These are phyloP conservation scores for Apodemia duryi DNA, from an alignment of 2,888 invertebrate species.

Conservation along the genomic window DNA sequence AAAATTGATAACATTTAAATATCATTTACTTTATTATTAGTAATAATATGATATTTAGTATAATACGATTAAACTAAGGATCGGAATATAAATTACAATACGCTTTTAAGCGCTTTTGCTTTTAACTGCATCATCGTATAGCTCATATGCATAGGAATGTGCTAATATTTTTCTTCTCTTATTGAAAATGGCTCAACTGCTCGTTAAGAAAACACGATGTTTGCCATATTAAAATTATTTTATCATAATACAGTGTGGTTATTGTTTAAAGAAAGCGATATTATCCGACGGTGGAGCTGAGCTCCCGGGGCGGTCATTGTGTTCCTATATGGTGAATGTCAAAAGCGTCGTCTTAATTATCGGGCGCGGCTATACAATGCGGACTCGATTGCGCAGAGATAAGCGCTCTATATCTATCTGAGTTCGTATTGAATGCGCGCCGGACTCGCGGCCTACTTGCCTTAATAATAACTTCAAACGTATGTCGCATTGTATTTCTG, in stretches of 20 bases:
- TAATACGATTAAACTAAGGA: background rate
- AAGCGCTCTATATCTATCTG: conserved; percentile 65
- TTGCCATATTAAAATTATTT: conserved; percentile 71
- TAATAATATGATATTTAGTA: background rate
- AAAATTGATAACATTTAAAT: background rate
- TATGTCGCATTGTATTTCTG: conserved; percentile 71
- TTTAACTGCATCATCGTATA: conserved; percentile 8
- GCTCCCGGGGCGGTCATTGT: conserved; percentile 77
- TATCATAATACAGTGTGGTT: conserved; percentile 71
- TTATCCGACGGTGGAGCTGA: conserved; percentile 59
- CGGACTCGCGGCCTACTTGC: conserved; percentile 47
- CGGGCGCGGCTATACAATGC: conserved; percentile 75
- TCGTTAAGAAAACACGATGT: conserved; percentile 72
- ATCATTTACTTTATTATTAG: background rate
- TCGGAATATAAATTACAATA: conserved; percentile 3
- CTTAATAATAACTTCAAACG: conserved; percentile 73
- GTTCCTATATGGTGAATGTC: conserved; percentile 79
- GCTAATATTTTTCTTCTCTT: conserved; percentile 40
- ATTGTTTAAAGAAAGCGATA: conserved; percentile 74
- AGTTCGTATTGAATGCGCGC: conserved; percentile 64
- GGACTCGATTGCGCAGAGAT: conserved; percentile 75
- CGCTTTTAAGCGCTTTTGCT: conserved; percentile 12
- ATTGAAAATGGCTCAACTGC: conserved; percentile 52
- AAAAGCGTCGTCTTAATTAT: conserved; percentile 80
- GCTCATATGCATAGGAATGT: conserved; percentile 43